phyloP scores from a whole-genome alignment of 2,797 vertebrate genomes.

The Galaxias olidus region DNA sequence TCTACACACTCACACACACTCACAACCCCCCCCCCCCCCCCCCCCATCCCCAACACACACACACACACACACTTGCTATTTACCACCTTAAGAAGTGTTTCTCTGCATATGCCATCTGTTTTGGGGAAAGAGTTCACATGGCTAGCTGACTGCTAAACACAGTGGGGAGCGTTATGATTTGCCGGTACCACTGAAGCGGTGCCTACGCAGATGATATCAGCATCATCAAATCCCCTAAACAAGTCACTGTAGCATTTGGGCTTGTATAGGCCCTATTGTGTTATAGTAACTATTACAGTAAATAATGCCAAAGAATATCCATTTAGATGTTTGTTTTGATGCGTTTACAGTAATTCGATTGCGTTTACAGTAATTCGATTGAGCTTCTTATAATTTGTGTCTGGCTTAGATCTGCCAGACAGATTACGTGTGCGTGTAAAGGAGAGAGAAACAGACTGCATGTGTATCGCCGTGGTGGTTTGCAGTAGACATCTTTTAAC shows the following conservation, averaged over 20 bases:
- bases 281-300: slow-evolving; percentile 14
- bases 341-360: slow-evolving; percentile 11
- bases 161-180: slow-evolving; percentile 15
- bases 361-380: slow-evolving; percentile 11
- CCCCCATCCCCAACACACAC: slow-evolving; percentile 6
- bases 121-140: neutral
- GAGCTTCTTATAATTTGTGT: slow-evolving; percentile 19
- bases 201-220: slow-evolving; percentile 47
- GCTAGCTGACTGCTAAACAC: slow-evolving; percentile 41
- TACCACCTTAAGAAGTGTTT: slow-evolving; percentile 16
- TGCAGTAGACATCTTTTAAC: slow-evolving; percentile 14
- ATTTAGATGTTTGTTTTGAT: slow-evolving; percentile 23
- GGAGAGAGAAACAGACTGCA: too few relatives aligned
- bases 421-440: neutral
- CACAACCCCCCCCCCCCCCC: neutral
- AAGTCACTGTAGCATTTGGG: neutral
- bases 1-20: neutral
- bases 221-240: slow-evolving; percentile 7
- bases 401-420: slow-evolving; percentile 16
- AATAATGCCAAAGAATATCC: slow-evolving; percentile 6
- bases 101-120: slow-evolving; percentile 18
- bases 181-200: slow-evolving; percentile 23
- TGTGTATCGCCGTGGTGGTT: slow-evolving; percentile 4
- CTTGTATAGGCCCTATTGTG: neutral
- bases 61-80: slow-evolving; percentile 6